Conservation (phyloP, 2,888 invertebrate species). For the Criorhina ranunculi region DNA sequence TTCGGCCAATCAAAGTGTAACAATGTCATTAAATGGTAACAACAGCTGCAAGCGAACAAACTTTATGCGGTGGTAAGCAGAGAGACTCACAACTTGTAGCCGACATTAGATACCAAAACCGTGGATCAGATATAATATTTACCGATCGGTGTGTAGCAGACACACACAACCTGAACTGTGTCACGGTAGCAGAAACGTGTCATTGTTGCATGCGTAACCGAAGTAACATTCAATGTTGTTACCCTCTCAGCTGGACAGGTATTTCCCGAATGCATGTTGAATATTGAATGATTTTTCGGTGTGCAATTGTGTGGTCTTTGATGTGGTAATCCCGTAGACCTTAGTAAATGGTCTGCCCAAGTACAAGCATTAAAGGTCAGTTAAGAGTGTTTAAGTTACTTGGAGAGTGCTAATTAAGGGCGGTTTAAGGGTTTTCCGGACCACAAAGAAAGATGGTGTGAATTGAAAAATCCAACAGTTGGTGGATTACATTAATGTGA, state of each 20-base stretch:
- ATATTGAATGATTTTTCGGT: constrained; percentile 29
- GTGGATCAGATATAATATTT: constrained; percentile 23
- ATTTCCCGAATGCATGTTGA: constrained; percentile 36
- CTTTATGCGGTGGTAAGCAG: not conserved
- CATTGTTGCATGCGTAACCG: constrained; percentile 46
- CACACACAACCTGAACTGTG: constrained; percentile 38
- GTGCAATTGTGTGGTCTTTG: constrained; percentile 4
- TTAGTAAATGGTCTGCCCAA: constrained; percentile 1
- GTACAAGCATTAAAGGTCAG: constrained; percentile 26
- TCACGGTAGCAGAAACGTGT: constrained; percentile 46
- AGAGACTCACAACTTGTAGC: constrained; percentile 16
- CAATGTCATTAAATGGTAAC: constrained; percentile 22
- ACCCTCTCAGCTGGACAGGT: constrained; percentile 1
- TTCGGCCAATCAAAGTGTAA: constrained; percentile 38
- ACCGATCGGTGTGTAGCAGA: not conserved
- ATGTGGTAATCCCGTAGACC: constrained; percentile 24
- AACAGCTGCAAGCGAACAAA: not conserved
- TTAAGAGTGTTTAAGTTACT: constrained; percentile 22
- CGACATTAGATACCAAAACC: constrained; percentile 44
- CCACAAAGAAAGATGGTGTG: not conserved
- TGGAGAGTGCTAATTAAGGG: constrained; percentile 21
- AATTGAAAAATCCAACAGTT: not conserved
- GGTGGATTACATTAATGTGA: not conserved
- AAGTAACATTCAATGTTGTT: not conserved
- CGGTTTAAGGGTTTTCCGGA: constrained; percentile 14